A percentile compares a stretch with the other conserved stretches of the same genome.
Conservation (phyloP, 1,140 invertebrate species). For the Grapholita molesta region DNA sequence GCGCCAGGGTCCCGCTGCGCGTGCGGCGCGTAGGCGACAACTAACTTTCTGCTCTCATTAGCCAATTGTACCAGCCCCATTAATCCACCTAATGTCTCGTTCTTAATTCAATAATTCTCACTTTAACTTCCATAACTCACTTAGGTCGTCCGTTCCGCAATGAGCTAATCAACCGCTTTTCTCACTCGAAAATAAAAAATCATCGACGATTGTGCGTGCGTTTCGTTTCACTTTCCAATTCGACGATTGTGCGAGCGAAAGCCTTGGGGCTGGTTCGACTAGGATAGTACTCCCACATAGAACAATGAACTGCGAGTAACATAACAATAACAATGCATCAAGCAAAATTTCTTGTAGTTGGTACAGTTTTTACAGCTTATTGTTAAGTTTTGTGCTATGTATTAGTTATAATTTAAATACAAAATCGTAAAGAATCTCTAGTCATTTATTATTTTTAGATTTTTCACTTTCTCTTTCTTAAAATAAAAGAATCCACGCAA, state of each 20-base stretch:
- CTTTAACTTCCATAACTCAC: constrained; percentile 2
- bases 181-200: constrained; percentile 7
- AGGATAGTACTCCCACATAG: background rate
- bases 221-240: constrained; percentile 17
- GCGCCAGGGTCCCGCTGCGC: background rate
- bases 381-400: background rate
- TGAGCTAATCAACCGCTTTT: background rate
- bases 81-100: background rate
- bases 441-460: no score
- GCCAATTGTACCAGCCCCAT: constrained; percentile 12
- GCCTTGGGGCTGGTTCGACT: background rate
- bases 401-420: no score
- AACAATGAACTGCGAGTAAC: background rate
- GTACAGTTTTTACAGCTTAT: background rate
- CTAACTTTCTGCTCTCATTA: constrained; percentile 15
- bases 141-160: background rate
- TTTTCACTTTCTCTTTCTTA: no score
- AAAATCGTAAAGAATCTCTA: no score
- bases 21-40: background rate
- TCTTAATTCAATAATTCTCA: constrained; percentile 13
- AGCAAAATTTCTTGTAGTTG: background rate
- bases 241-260: background rate
- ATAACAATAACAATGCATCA: background rate
- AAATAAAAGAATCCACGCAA: no score
- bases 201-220: constrained; percentile 9